Evolutionary conservation across 1,140 invertebrate species (phyloP), one percentile per base, ranked within the genome.

Genomic region (Gonatopus flavifemur): DNA sequence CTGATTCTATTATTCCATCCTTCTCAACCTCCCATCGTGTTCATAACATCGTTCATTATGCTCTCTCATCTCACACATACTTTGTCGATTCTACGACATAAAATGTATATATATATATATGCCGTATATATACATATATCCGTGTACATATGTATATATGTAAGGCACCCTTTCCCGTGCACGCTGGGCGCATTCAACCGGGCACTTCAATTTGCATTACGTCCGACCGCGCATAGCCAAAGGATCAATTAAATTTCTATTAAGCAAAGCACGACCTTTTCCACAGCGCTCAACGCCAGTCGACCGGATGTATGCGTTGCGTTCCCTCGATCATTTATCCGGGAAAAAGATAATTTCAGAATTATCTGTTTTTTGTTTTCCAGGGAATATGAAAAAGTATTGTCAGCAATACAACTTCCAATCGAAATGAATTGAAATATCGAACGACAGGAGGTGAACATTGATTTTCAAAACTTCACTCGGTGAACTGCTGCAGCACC

Each of bases 191-290:
- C 56, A 41, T 55, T 55, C 56, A 41, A 51, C 50, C 45, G 48
- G 55, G 43, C 62, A 62, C 63, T 69, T 66, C 67, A 69, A 74
- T 74, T 74, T 72, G 67, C 66, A 70, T 74, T 70, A 68, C 63
- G 62, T 57, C 55, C 67, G 59, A 70, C 58, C 57, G 70, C 69
- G 62, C 60, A 69, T 68, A 74, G 66, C 65, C 67, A 59, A 69
- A 74, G 67, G 69, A 74, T 74, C 70, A 73, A 74, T 74, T 72
- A 74, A 73, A 74, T 74, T 74, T 72, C 72, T 73, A 74, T 74
- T 70, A 74, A 74, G 63, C 62, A 49, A 49, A 54, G 58, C 61
- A 65, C n/a, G n/a, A 50, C 52, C 63, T 65, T 70, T 70, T 69
- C 57, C 57, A 28, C 24, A 41, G 35, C 42, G 40, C 50, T 41